Evolutionary conservation across 2,888 invertebrate genomes (phyloP), one percentile per base, ranked within the genome.

Genomic region (Ennomos erosarius): DNA sequence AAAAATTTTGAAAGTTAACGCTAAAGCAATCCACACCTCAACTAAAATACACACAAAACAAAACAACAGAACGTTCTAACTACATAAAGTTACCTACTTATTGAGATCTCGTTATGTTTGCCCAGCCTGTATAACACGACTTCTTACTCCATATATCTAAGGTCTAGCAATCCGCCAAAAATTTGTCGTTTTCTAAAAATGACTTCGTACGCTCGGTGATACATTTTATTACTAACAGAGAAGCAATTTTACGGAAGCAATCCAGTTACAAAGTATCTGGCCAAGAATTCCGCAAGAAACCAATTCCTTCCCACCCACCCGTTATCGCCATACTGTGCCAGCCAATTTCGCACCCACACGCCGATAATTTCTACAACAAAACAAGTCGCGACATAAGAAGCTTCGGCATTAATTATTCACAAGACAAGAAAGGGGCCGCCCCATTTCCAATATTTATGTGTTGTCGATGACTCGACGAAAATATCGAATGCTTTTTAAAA

Each of bases 401-500:
- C 90, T 81, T 83, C 81, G 79, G 68, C 89, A 88, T 90, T 92
- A 92, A 92, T 92, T 92, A 92, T 90, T 87, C 89, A 79, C 84
- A 80, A 91, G 89, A 90, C 90, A 90, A 92, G 92, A 90, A 91
- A 90, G 87, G 88, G 88, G 87, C 85, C 84, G 86, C 88, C 86
- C 90, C 88, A 90, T 89, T 92, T 89, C 88, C 91, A 89, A 92
- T 93, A 93, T 93, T 93, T 93, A 93, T 93, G 93, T 92, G 90
- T 91, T 92, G 90, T 84, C 91, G 89, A 92, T 93, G 93, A 93
- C 93, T 89, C 75, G 78, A 89, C 92, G 83, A 87, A 91, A 92
- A 90, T 89, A 88, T 86, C 85, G 90, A 89, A 90, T 88, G 90
- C 92, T 92, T 93, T 93, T 93, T 92, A 92, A 89, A 89, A 87